phyloP scores from a whole-genome alignment of 2,113 vertebrate species.

The Malaclemys terrapin region DNA sequence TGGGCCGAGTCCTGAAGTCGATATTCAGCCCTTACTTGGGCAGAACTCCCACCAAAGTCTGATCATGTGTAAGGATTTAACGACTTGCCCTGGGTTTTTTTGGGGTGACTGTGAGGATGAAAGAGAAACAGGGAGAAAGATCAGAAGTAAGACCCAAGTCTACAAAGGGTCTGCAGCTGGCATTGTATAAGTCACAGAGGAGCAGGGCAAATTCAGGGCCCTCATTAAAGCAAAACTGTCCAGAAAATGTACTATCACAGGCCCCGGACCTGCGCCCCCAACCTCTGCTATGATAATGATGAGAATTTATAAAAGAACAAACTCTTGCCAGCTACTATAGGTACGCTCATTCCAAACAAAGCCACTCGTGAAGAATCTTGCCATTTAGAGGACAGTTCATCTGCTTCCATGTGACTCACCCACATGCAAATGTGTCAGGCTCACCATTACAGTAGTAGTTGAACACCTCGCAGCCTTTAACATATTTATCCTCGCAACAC shows the following conservation, averaged over 20 bases:
- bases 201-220: neutral
- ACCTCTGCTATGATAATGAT: neutral
- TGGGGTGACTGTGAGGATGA: neutral
- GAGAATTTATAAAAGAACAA: neutral
- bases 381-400: neutral
- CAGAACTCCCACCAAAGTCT: neutral
- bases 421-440: neutral
- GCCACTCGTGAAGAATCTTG: neutral
- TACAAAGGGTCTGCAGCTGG: neutral
- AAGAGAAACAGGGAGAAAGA: neutral
- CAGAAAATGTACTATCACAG: neutral
- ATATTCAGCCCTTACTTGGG: neutral
- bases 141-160: neutral
- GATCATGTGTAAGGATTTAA: neutral
- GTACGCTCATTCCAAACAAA: neutral
- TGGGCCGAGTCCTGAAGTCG: neutral
- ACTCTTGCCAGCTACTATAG: neutral
- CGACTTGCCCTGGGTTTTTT: neutral
- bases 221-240: neutral
- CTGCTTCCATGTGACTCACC: neutral
- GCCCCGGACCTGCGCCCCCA: neutral
- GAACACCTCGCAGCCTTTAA: neutral
- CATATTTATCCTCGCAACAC: neutral
- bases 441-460: neutral
- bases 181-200: neutral